Conservation (phyloP, 2,113 vertebrate genomes). For the Xenopus laevis region DNA sequence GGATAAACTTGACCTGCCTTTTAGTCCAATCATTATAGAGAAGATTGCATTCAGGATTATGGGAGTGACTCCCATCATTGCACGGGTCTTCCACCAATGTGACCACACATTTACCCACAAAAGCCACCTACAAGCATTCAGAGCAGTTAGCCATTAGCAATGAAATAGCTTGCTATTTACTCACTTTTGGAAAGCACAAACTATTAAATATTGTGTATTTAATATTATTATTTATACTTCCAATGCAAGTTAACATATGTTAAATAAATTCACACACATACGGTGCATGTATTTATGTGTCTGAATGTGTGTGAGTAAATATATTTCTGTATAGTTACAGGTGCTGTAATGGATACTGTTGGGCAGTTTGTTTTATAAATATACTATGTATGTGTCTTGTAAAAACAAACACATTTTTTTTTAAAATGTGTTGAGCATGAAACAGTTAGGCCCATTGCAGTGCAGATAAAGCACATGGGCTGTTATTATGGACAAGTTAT, state of each 20-base stretch:
- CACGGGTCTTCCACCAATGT: conserved; percentile 14
- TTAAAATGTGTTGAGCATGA: no score
- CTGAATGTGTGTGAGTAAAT: no score
- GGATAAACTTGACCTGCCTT: not conserved
- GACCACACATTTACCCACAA: not conserved
- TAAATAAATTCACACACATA: not conserved
- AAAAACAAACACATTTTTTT: no score
- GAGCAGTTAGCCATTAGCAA: not conserved
- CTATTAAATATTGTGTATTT: conserved; percentile 35
- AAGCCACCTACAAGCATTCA: not conserved
- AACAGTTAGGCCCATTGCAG: no score
- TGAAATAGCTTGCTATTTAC: not conserved
- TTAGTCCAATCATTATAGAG: not conserved
- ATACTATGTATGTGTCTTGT: no score
- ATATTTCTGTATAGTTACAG: no score
- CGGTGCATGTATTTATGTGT: no score
- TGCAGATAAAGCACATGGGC: no score
- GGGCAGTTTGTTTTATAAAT: no score
- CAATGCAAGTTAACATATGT: conserved; percentile 27
- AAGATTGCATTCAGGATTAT: not conserved
- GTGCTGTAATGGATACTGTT: no score
- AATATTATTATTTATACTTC: conserved; percentile 1
- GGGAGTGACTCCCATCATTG: not conserved
- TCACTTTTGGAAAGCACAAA: no score
- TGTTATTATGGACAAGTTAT: no score